Percentiles rank a stretch among this genome's conserved stretches.
These are phyloP conservation scores for Plodia interpunctella DNA, from an alignment of 1,140 invertebrate species.

Conservation along the genomic window DNA sequence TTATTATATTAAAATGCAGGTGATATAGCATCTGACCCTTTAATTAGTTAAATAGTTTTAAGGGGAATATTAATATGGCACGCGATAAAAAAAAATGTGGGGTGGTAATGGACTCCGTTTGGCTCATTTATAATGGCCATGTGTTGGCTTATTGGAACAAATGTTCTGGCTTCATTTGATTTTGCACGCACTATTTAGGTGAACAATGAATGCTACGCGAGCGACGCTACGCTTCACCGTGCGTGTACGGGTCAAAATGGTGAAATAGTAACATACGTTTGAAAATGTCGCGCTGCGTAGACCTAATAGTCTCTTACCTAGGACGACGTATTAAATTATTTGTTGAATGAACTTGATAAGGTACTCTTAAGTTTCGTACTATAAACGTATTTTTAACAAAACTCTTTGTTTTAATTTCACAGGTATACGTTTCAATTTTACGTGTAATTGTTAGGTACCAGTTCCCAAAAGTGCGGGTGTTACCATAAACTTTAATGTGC, in stretches of 20 bases:
- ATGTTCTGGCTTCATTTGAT: neutral
- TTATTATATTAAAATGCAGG: constrained; percentile 5
- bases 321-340: too few species aligned
- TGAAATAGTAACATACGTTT: too few species aligned
- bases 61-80: constrained; percentile 4
- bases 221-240: too few species aligned
- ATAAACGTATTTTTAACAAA: too few species aligned
- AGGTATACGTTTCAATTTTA: neutral
- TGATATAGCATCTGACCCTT: constrained; percentile 1
- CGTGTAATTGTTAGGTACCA: constrained; percentile 4
- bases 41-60: constrained; percentile 5
- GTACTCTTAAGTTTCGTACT: too few species aligned
- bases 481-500: constrained; percentile 14
- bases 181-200: too few species aligned
- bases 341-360: too few species aligned
- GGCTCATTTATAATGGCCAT: too few species aligned
- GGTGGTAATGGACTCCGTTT: neutral
- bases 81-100: neutral
- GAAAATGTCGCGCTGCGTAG: too few species aligned
- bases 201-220: too few species aligned
- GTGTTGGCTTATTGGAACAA: neutral
- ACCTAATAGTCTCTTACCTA: too few species aligned
- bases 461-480: neutral
- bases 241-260: too few species aligned
- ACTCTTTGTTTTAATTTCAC: neutral